Evolutionary conservation across 2,888 invertebrate species (phyloP).

Genomic region (Philereme transversata): DNA sequence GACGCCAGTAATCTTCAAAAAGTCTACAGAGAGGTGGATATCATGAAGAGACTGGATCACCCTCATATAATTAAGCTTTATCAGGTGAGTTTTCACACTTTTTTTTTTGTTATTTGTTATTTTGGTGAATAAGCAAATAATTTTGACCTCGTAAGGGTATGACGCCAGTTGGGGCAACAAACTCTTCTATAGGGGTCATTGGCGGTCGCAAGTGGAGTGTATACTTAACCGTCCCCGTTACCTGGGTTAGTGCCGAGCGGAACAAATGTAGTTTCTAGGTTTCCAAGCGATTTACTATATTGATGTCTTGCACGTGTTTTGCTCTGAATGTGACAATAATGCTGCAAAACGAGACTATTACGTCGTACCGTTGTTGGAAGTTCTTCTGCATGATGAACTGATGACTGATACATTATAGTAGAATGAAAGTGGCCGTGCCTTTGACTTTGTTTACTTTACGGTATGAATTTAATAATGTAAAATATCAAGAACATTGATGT

Average conservation of each 20-base stretch:
- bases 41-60: constrained; percentile 98
- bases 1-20: constrained; percentile 96
- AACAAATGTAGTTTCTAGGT: constrained; percentile 48
- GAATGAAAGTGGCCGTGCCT: constrained; percentile 27
- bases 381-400: constrained; percentile 21
- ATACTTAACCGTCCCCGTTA: constrained; percentile 38
- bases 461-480: constrained; percentile 7
- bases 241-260: constrained; percentile 42
- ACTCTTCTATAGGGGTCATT: constrained; percentile 43
- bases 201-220: constrained; percentile 45
- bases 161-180: constrained; percentile 35
- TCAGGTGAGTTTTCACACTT: constrained; percentile 86
- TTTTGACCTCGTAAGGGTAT: constrained; percentile 29
- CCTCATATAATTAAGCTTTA: constrained; percentile 99
- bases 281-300: constrained; percentile 46
- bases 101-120: constrained; percentile 4
- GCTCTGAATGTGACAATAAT: constrained; percentile 51
- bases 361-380: constrained; percentile 15
- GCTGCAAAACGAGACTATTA: constrained; percentile 26
- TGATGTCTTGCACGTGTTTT: constrained; percentile 47
- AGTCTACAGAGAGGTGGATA: constrained; percentile 98
- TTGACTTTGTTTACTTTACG: constrained; percentile 29
- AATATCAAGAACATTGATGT: too few species aligned
- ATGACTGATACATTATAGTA: constrained; percentile 23
- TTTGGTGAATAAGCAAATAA: constrained; percentile 23